Evolutionary conservation across 2,113 vertebrate genomes (phyloP).

Genomic region (Tachycineta bicolor): DNA sequence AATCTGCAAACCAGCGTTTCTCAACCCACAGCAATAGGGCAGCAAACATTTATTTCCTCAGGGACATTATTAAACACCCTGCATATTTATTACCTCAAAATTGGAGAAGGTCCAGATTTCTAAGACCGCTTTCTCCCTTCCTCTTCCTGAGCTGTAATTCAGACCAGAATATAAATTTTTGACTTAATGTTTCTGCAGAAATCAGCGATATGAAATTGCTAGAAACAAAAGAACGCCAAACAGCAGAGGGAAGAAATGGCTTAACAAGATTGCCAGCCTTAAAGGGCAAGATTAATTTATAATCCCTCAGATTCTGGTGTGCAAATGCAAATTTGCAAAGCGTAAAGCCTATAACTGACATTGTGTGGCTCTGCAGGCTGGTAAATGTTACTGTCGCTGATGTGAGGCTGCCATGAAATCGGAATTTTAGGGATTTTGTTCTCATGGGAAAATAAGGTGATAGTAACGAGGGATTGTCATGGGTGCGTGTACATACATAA

Average conservation of each 20-base stretch:
- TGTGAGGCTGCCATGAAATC: background rate
- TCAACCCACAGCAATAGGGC: constrained; percentile 17
- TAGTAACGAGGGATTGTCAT: background rate
- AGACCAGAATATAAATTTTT: constrained; percentile 63
- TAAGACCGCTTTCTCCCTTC: constrained; percentile 25
- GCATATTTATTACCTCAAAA: constrained; percentile 26
- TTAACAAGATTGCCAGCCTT: constrained; percentile 33
- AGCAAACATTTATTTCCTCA: constrained; percentile 41
- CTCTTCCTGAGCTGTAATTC: constrained; percentile 50
- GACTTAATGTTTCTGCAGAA: constrained; percentile 44
- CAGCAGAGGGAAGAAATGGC: background rate
- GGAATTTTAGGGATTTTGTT: constrained; percentile 6
- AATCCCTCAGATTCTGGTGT: constrained; percentile 37
- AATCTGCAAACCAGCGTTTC: background rate
- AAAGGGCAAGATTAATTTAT: constrained; percentile 63
- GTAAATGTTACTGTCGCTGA: background rate
- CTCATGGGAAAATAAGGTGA: background rate
- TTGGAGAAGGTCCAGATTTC: constrained; percentile 44
- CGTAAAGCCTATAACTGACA: background rate
- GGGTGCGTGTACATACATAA: background rate
- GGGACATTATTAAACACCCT: constrained; percentile 44
- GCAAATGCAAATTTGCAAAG: constrained; percentile 32
- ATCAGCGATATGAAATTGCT: background rate
- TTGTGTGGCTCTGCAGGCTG: constrained; percentile 2
- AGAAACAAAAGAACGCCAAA: constrained; percentile 14